Evolutionary conservation across 2,888 invertebrate species (phyloP).

Genomic region (Oxystoma pomonae): DNA sequence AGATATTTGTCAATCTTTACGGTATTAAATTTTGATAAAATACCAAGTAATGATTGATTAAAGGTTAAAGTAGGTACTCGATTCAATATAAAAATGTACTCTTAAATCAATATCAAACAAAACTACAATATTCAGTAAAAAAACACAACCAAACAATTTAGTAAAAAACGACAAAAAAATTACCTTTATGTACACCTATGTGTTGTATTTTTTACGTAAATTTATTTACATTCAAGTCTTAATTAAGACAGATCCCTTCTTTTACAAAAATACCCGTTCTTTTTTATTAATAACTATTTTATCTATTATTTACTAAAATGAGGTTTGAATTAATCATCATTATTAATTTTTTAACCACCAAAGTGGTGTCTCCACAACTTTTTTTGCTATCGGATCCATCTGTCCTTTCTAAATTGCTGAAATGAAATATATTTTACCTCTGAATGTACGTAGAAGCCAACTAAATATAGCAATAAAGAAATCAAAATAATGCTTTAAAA

Average conservation of each 20-base stretch:
- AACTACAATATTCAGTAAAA: too few relatives aligned
- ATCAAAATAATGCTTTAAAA: too few relatives aligned
- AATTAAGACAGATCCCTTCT: neutral
- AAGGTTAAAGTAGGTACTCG: too few relatives aligned
- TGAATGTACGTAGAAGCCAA: too few relatives aligned
- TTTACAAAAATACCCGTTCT: neutral
- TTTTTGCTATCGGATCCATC: neutral
- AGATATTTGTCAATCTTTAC: too few relatives aligned
- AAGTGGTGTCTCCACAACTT: neutral
- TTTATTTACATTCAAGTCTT: neutral
- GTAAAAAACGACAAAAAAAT: neutral
- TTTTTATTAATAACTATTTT: neutral
- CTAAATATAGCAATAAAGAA: too few relatives aligned
- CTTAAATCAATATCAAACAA: too few relatives aligned
- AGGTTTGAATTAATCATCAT: neutral
- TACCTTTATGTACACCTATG: neutral
- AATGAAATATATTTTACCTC: too few relatives aligned
- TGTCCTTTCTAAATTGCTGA: neutral
- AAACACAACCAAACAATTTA: neutral
- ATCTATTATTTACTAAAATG: neutral
- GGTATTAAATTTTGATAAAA: too few relatives aligned
- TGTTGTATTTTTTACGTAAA: neutral
- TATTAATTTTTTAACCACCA: neutral
- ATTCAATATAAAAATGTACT: too few relatives aligned
- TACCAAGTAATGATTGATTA: too few relatives aligned